Base-by-base conservation (phyloP, 2,113 vertebrate genomes). In the Xiphophorus maculatus region DNA sequence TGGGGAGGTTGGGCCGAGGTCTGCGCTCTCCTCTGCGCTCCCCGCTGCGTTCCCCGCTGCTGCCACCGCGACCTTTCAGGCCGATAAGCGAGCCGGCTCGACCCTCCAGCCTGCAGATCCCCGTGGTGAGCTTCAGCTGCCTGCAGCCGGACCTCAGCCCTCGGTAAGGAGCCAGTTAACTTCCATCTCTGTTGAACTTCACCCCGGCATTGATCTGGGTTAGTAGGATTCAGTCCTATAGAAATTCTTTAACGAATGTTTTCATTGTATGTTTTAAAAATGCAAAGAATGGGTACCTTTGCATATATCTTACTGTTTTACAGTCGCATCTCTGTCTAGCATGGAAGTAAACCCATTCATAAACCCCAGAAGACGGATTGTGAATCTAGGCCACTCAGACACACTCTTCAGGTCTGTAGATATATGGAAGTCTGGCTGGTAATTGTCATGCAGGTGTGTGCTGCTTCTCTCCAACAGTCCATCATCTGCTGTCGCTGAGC, bases 71-170 rank as follows among this genome's bases (percentile, higher is more conserved):
- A 27, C 83, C 90, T 33, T 91, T 94, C 73, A 91, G 93, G 28
- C 80, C 82, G 0, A 44, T 75, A 11, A 81, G 85, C 0, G 90
- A 93, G 6, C 88, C 48, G 15, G 17, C 15, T 17, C 88, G 92
- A 27, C 94, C 94, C 4, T 19, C 90, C 80, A 92, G 91, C 40
- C 92, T 95, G 80, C 94, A 94, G 79, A 92, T 95, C 73, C 95
- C 95, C 0, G 86, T 81, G 69, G 87, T 95, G 79, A 94, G 92
- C 90, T 93, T 94, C 81, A 92, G 86, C 85, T 91, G 91, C 79
- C 91, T 85, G 76, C 92, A 90, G 72, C 85, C 91, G 0, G 92
- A 95, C 69, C 94, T 95, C 69, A 94, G 94, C 80, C 94, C 95
- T 40, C 92, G 95, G 95, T 96, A 78, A 77, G 82, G 28, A 77